phyloP scores from a whole-genome alignment of 2,797 vertebrate genomes.

The Mionectes olivaceus region DNA sequence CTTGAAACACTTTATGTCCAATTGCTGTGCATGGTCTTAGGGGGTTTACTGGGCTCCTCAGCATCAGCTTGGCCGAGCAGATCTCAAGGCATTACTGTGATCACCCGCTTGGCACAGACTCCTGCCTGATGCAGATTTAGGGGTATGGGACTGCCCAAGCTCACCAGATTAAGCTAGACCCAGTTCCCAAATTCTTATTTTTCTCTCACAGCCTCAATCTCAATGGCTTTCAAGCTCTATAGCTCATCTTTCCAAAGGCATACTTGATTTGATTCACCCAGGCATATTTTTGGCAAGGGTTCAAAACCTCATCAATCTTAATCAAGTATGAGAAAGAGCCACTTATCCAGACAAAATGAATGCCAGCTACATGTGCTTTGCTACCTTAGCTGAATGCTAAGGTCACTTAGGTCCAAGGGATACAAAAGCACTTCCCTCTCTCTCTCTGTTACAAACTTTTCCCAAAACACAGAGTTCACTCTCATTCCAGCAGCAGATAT shows the following conservation, averaged over 20 bases:
- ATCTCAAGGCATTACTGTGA: not conserved
- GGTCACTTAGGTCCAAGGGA: not conserved
- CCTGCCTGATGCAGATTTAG: not conserved
- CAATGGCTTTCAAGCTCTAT: not conserved
- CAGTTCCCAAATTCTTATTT: not conserved
- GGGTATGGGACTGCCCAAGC: not conserved
- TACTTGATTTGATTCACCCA: not conserved
- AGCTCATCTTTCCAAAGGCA: not conserved
- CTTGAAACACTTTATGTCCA: not conserved
- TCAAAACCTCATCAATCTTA: not conserved
- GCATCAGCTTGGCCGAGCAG: not conserved
- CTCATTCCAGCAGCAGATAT: not conserved
- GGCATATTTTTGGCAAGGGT: not conserved
- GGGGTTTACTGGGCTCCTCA: not conserved
- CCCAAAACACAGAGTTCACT: not conserved
- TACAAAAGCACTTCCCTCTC: not conserved
- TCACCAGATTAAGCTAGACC: not conserved
- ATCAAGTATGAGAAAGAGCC: not conserved
- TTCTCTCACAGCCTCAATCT: not conserved
- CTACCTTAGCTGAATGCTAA: not conserved
- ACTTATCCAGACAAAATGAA: not conserved
- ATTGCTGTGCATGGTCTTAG: not conserved
- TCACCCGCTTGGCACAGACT: rapidly evolving
- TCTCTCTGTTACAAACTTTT: not conserved
- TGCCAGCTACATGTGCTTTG: not conserved